A percentile compares a stretch with the other conserved stretches of the same genome.
Conservation (phyloP, 2,797 vertebrate species). For the Molothrus ater region DNA sequence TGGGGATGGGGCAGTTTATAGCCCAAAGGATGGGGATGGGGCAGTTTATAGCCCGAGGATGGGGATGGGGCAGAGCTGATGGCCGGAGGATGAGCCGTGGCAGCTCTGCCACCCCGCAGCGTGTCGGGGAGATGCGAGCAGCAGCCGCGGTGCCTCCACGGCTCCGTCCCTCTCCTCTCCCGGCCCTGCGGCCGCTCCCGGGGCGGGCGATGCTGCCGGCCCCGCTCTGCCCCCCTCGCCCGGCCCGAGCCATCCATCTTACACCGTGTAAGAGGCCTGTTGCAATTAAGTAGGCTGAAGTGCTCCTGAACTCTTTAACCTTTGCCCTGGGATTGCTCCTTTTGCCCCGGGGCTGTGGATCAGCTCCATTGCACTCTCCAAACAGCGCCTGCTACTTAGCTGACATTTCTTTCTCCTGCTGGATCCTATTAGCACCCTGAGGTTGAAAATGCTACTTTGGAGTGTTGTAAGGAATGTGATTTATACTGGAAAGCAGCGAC, state of each 20-base stretch:
- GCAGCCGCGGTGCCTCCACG: not conserved
- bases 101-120: not conserved
- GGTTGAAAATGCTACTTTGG: slow-evolving; percentile 66
- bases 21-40: no score
- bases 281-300: slow-evolving; percentile 64
- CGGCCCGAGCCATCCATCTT: slow-evolving; percentile 51
- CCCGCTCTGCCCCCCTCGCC: not conserved
- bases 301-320: slow-evolving; percentile 75
- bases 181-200: not conserved
- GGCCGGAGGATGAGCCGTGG: accelerated
- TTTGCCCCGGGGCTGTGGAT: slow-evolving; percentile 63
- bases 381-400: slow-evolving; percentile 60
- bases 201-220: not conserved
- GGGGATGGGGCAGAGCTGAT: accelerated
- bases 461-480: slow-evolving; percentile 68
- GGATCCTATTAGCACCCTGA: slow-evolving; percentile 73
- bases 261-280: slow-evolving; percentile 51
- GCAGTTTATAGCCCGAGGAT: accelerated
- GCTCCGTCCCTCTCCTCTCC: not conserved
- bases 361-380: slow-evolving; percentile 68
- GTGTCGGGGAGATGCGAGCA: not conserved
- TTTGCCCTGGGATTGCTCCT: slow-evolving; percentile 70
- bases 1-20: not conserved
- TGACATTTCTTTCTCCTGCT: slow-evolving; percentile 67
- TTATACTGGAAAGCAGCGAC: slow-evolving; percentile 63